Conservation (phyloP, 2,888 invertebrate genomes). For the Salpingus planirostris region DNA sequence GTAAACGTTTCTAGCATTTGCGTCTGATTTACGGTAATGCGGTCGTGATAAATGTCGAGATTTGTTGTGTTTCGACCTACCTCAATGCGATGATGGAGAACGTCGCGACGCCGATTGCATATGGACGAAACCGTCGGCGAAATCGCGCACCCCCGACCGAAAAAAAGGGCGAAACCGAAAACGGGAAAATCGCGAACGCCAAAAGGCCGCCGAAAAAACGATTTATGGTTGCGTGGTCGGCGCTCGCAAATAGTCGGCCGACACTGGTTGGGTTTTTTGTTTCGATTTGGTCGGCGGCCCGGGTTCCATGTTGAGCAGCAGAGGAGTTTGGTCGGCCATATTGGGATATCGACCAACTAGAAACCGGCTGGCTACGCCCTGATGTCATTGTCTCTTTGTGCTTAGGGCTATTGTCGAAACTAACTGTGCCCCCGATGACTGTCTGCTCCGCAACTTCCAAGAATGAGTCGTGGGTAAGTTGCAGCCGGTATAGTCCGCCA, state of each 20-base stretch:
- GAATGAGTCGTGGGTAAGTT: slow-evolving; percentile 18
- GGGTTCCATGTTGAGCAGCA: slow-evolving; percentile 32
- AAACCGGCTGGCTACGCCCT: slow-evolving; percentile 37
- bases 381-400: slow-evolving; percentile 28
- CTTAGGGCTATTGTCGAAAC: slow-evolving; percentile 22
- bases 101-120: too few species aligned
- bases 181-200: too few species aligned
- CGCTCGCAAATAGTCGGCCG: slow-evolving; percentile 31
- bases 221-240: slow-evolving; percentile 16
- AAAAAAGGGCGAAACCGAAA: too few species aligned
- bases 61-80: slow-evolving; percentile 21
- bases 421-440: slow-evolving; percentile 14
- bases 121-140: too few species aligned
- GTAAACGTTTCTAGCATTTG: slow-evolving; percentile 2
- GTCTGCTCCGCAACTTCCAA: slow-evolving; percentile 4
- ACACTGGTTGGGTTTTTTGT: slow-evolving; percentile 31
- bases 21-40: slow-evolving; percentile 25
- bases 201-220: too few species aligned
- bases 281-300: slow-evolving; percentile 24
- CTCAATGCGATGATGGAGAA: slow-evolving; percentile 18
- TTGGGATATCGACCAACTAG: slow-evolving; percentile 41
- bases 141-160: too few species aligned
- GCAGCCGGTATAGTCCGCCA: too few species aligned
- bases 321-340: slow-evolving; percentile 36
- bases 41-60: too few species aligned